Percentiles rank a stretch among this genome's conserved stretches.
phyloP scores from a whole-genome alignment of 1,140 invertebrate species.

The Aphelenchoides fujianensis region DNA sequence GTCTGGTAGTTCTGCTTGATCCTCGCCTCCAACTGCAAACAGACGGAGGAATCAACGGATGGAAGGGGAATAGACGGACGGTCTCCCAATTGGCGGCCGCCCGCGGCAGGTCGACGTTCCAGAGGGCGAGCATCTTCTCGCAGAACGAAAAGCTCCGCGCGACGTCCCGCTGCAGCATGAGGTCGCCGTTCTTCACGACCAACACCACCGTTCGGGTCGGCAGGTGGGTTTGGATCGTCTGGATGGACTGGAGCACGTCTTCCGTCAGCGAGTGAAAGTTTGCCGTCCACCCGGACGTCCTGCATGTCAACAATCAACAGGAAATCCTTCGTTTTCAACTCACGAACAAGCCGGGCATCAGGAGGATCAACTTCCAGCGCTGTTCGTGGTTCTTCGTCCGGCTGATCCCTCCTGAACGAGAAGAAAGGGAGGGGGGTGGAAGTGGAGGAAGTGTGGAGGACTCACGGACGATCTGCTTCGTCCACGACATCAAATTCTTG shows the following conservation, averaged over 20 bases:
- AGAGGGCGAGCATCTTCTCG: conserved; percentile 31
- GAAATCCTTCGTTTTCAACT: conserved; percentile 20
- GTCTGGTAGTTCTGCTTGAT: conserved; percentile 37
- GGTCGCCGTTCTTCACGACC: conserved; percentile 22
- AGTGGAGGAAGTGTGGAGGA: neutral
- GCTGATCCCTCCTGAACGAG: conserved; percentile 19
- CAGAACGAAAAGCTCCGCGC: conserved; percentile 25
- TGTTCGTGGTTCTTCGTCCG: conserved; percentile 17
- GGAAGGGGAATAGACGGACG: conserved; percentile 21
- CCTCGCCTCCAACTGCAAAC: conserved; percentile 30
- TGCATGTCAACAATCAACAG: neutral
- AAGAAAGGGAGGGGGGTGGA: too few relatives aligned
- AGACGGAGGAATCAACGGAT: neutral
- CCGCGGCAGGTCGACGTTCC: conserved; percentile 22
- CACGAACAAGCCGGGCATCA: conserved; percentile 36
- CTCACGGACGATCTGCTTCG: conserved; percentile 14
- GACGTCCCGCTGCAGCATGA: neutral
- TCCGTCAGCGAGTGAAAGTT: conserved; percentile 19
- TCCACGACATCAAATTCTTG: conserved; percentile 29
- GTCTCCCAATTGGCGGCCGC: conserved; percentile 21
- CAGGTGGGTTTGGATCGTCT: conserved; percentile 32
- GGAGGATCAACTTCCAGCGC: conserved; percentile 33
- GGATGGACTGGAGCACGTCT: conserved; percentile 30
- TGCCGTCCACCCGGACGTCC: conserved; percentile 22
- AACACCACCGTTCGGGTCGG: conserved; percentile 28